A percentile compares a stretch with the other conserved stretches of the same genome.
These are phyloP conservation scores for Pemphigus obesinymphae DNA, from an alignment of 1,140 invertebrate genomes.

Conservation along the genomic window DNA sequence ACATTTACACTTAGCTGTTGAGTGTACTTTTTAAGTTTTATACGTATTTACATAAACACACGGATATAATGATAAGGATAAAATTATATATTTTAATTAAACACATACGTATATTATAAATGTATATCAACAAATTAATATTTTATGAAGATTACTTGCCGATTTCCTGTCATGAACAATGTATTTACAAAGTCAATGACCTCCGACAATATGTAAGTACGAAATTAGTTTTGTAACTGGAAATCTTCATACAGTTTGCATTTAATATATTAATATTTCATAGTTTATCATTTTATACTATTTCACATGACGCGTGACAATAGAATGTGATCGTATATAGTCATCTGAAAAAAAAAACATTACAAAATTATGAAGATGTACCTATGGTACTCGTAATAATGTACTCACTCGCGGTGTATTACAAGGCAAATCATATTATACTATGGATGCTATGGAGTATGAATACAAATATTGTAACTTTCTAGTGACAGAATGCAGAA, in stretches of 20 bases:
- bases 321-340: not conserved
- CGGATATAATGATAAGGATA: too few relatives aligned
- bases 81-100: too few relatives aligned
- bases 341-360: conserved; percentile 5
- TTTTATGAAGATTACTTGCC: not conserved
- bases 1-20: too few relatives aligned
- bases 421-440: not conserved
- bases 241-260: not conserved
- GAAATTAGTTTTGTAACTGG: not conserved
- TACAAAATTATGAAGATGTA: not conserved
- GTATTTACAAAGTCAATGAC: not conserved
- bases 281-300: not conserved
- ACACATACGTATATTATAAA: too few relatives aligned
- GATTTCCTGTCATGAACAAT: not conserved
- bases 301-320: not conserved
- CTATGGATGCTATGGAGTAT: not conserved
- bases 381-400: not conserved
- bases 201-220: not conserved
- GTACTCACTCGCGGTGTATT: not conserved
- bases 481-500: not conserved
- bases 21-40: too few relatives aligned
- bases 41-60: too few relatives aligned
- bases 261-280: not conserved
- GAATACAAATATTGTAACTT: conserved; percentile 11
- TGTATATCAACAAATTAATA: not conserved